These are phyloP conservation scores for Machimus rusticus DNA, from an alignment of 2,888 invertebrate species.

Conservation along the genomic window DNA sequence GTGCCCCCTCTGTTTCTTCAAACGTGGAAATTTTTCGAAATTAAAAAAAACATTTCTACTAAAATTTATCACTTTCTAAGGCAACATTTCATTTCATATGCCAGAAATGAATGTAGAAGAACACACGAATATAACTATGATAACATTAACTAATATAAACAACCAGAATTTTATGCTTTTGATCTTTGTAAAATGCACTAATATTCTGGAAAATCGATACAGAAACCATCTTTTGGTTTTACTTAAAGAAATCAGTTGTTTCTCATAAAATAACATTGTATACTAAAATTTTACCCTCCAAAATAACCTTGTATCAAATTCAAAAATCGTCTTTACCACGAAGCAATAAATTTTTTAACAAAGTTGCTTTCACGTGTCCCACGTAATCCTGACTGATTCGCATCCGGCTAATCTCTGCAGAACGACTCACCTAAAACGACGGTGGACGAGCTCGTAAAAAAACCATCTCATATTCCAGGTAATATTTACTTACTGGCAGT, in stretches of 20 bases:
- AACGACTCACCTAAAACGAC: neutral
- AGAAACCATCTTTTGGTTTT: no score
- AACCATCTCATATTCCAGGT: neutral
- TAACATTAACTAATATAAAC: no score
- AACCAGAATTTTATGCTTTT: no score
- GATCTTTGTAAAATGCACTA: no score
- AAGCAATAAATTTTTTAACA: neutral
- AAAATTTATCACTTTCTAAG: no score
- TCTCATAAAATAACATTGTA: neutral
- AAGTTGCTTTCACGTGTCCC: neutral
- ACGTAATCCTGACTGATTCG: neutral
- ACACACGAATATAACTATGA: no score
- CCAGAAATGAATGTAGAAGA: no score
- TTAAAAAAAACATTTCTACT: no score
- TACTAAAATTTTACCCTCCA: neutral
- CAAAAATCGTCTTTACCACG: neutral
- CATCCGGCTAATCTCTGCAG: neutral
- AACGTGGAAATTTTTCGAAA: no score
- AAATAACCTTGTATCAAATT: neutral
- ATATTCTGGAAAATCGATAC: no score
- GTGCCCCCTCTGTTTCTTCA: no score
- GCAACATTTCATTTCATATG: no score
- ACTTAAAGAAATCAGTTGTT: neutral
- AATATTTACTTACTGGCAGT: conserved; percentile 32
- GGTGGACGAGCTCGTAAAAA: neutral